phyloP scores from a whole-genome alignment of 2,113 vertebrate genomes.

The Sceloporus undulatus region DNA sequence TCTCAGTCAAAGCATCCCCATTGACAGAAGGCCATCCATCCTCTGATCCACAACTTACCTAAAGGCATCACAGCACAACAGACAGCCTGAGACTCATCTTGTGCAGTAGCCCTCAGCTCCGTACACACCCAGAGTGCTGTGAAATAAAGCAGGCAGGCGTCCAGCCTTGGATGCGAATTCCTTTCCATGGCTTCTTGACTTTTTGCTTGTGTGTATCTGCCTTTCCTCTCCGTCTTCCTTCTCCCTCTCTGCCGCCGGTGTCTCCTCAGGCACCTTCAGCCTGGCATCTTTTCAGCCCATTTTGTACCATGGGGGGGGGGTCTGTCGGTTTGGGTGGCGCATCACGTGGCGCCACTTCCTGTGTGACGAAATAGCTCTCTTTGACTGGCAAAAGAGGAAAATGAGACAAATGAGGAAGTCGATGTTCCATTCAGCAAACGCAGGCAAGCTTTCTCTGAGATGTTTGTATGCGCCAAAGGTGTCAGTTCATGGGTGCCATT shows the following conservation, averaged over 20 bases:
- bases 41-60: not conserved
- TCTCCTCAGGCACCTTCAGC: no score
- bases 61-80: not conserved
- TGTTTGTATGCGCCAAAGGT: no score
- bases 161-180: not conserved
- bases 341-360: not conserved
- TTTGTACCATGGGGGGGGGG: not conserved
- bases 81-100: accelerated
- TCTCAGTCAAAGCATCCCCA: no score
- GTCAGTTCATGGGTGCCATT: no score
- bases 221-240: no score
- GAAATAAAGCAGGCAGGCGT: not conserved
- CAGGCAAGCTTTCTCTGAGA: no score
- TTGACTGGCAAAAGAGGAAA: not conserved
- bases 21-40: no score
- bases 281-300: not conserved
- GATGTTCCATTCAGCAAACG: not conserved
- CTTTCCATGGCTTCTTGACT: not conserved
- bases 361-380: not conserved
- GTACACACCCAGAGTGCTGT: not conserved
- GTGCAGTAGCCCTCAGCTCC: accelerated
- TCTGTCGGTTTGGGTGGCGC: not conserved
- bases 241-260: not conserved
- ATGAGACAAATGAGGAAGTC: not conserved
- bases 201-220: not conserved